phyloP scores from a whole-genome alignment of 2,113 vertebrate species.

The Isurus oxyrinchus region DNA sequence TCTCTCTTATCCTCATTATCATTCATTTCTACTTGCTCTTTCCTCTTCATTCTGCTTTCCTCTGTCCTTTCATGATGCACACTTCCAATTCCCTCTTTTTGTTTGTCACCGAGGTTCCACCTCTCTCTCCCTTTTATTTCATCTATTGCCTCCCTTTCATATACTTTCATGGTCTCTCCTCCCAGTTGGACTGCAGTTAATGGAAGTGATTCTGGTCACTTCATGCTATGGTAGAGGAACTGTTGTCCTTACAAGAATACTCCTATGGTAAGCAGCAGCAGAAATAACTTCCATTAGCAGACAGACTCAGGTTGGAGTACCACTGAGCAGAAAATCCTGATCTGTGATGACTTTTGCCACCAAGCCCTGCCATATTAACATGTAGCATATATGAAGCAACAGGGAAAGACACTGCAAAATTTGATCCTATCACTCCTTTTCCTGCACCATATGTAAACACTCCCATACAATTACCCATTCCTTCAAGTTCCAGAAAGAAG shows the following conservation, averaged over 20 bases:
- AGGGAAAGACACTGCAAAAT: background rate
- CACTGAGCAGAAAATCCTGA: background rate
- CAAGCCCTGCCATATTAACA: background rate
- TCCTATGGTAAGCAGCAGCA: background rate
- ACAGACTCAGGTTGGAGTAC: background rate
- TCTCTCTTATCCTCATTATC: background rate
- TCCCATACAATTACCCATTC: background rate
- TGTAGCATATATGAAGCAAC: background rate
- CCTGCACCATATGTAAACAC: background rate
- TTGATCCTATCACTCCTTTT: background rate
- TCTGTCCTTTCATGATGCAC: background rate
- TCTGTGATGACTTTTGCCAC: background rate
- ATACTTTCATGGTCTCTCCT: background rate
- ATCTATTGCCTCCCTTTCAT: background rate
- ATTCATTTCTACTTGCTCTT: background rate
- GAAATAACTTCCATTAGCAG: background rate
- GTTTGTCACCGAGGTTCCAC: background rate
- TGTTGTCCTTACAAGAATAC: background rate
- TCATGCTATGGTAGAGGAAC: background rate
- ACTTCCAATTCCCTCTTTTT: background rate
- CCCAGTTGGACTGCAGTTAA: background rate
- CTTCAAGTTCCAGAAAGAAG: background rate
- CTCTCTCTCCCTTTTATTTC: background rate
- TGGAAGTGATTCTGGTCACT: background rate
- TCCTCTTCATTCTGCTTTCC: background rate